Conservation (phyloP, 2,797 vertebrate genomes). For the Dallia pectoralis region DNA sequence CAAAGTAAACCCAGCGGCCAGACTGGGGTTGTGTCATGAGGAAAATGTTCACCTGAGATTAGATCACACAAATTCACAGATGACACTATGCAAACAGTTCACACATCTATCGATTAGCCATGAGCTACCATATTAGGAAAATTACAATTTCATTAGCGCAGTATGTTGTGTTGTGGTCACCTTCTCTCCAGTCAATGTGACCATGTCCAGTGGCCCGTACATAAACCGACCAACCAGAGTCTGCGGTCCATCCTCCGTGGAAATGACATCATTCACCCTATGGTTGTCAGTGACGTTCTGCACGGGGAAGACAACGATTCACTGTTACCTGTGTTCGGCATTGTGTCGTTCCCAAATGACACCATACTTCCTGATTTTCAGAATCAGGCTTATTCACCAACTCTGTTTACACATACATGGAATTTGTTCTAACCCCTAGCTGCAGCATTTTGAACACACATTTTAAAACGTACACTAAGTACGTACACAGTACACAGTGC, state of each 20-base stretch:
- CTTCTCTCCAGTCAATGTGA: conserved; percentile 97
- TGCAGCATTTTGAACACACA: too few relatives aligned
- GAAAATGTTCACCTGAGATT: conserved; percentile 87
- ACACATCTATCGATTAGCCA: too few relatives aligned
- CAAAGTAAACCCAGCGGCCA: conserved; percentile 93
- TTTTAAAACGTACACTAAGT: too few relatives aligned
- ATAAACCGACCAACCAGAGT: conserved; percentile 94
- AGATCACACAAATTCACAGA: neutral
- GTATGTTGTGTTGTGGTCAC: conserved; percentile 58
- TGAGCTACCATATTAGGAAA: too few relatives aligned
- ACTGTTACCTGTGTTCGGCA: neutral
- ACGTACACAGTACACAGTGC: too few relatives aligned
- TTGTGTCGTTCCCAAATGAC: neutral
- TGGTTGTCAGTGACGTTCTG: conserved; percentile 98
- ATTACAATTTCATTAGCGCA: neutral
- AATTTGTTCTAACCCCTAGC: too few relatives aligned
- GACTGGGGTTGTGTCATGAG: conserved; percentile 93
- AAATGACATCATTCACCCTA: conserved; percentile 91
- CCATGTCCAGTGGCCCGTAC: conserved; percentile 99
- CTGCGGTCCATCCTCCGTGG: conserved; percentile 89
- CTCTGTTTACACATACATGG: too few relatives aligned
- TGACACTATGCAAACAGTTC: too few relatives aligned
- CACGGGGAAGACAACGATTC: conserved; percentile 13
- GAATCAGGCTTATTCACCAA: too few relatives aligned
- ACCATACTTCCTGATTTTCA: neutral